Conservation (phyloP, 2,113 vertebrate genomes). For the Oostethus manadensis region DNA sequence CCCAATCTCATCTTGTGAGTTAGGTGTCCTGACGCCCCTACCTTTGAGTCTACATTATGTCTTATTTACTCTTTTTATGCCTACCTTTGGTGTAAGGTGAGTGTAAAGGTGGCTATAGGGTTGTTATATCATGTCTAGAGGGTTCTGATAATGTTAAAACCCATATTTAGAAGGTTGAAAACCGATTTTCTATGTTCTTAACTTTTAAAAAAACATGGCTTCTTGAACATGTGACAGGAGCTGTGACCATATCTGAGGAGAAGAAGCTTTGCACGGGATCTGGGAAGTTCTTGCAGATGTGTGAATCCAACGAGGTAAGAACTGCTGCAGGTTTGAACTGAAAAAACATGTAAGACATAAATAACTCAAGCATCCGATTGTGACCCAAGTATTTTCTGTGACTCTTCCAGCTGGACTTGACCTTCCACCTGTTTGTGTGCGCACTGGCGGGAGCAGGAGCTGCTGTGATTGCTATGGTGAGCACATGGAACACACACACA, state of each 20-base stretch:
- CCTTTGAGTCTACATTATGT: too few relatives aligned
- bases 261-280: conserved; percentile 86
- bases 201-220: too few relatives aligned
- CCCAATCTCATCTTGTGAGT: too few relatives aligned
- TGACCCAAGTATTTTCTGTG: conserved; percentile 9
- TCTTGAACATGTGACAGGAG: conserved; percentile 67
- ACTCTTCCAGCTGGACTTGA: conserved; percentile 88
- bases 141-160: too few relatives aligned
- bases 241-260: conserved; percentile 85
- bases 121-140: too few relatives aligned
- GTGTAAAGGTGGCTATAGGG: too few relatives aligned
- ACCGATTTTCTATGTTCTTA: too few relatives aligned
- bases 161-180: too few relatives aligned
- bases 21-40: too few relatives aligned
- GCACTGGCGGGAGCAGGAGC: conserved; percentile 95
- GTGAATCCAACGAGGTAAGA: conserved; percentile 90
- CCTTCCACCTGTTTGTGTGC: conserved; percentile 96
- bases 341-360: background rate
- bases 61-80: too few relatives aligned
- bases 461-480: conserved; percentile 97
- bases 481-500: conserved; percentile 18
- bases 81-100: too few relatives aligned
- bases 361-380: background rate
- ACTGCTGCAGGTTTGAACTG: background rate
- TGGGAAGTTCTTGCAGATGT: conserved; percentile 91